Conservation (phyloP, 2,888 invertebrate genomes). For the Rhamphomyia laevipes region DNA sequence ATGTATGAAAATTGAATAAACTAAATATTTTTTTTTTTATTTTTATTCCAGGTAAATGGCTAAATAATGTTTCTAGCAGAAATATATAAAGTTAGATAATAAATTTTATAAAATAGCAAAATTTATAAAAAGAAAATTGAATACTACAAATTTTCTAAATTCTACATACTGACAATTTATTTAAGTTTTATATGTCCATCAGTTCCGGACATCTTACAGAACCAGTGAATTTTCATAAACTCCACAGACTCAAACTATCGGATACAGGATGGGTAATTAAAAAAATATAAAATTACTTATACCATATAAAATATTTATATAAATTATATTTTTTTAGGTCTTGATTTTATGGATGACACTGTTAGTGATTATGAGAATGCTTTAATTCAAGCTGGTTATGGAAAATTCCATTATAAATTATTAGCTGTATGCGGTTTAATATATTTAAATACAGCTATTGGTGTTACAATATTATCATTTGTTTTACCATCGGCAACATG, state of each 20-base stretch:
- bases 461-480: slow-evolving; percentile 68
- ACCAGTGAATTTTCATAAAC: slow-evolving; percentile 9
- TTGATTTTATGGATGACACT: slow-evolving; percentile 30
- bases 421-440: slow-evolving; percentile 67
- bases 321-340: slow-evolving; percentile 20
- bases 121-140: too few species aligned
- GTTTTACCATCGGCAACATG: slow-evolving; percentile 73
- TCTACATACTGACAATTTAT: too few species aligned
- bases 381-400: slow-evolving; percentile 51
- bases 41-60: too few species aligned
- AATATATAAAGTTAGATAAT: too few species aligned
- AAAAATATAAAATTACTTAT: neutral
- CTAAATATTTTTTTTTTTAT: too few species aligned
- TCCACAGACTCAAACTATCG: slow-evolving; percentile 13
- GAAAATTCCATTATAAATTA: slow-evolving; percentile 67
- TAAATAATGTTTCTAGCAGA: too few species aligned
- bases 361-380: slow-evolving; percentile 32
- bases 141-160: too few species aligned
- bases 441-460: slow-evolving; percentile 72
- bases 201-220: slow-evolving; percentile 11
- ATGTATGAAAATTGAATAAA: too few species aligned
- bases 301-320: neutral
- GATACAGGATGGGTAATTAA: slow-evolving; percentile 22
- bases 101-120: too few species aligned
- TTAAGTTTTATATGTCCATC: slow-evolving; percentile 12